Evolutionary conservation across 2,888 invertebrate genomes (phyloP).

Genomic region (Morinoia aosen): DNA sequence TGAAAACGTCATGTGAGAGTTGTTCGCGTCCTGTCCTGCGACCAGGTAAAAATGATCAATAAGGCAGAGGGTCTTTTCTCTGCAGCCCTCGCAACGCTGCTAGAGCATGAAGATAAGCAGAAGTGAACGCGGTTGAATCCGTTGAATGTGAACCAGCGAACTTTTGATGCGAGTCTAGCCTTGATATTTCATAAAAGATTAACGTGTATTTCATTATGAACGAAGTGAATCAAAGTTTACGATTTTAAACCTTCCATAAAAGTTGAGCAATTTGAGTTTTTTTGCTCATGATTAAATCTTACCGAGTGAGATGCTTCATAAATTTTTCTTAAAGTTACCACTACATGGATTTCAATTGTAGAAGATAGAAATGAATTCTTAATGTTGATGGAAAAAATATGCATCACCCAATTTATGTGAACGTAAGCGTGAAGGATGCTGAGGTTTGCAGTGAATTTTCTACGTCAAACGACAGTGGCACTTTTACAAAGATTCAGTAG

Average conservation of each 20-base stretch:
- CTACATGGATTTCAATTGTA: no score
- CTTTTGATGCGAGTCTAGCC: not conserved
- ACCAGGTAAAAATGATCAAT: not conserved
- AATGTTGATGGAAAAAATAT: no score
- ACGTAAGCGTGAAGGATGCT: no score
- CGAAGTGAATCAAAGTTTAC: not conserved
- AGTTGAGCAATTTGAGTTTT: not conserved
- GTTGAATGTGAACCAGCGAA: not conserved
- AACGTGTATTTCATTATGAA: not conserved
- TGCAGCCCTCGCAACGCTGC: not conserved
- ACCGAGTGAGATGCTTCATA: no score
- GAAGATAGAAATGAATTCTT: no score
- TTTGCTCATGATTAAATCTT: no score
- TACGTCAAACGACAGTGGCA: no score
- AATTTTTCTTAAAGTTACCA: no score
- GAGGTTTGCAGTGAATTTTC: no score
- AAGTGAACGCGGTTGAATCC: not conserved
- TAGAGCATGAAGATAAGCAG: not conserved
- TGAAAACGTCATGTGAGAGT: not conserved
- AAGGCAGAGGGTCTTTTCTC: not conserved
- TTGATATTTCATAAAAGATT: not conserved
- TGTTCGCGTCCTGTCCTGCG: not conserved
- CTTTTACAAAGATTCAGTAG: no score
- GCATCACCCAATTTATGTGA: no score
- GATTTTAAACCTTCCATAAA: not conserved